Percentiles rank a stretch among this genome's conserved stretches.
phyloP scores from a whole-genome alignment of 2,888 invertebrate species.

The Arrhopalites spinosus region DNA sequence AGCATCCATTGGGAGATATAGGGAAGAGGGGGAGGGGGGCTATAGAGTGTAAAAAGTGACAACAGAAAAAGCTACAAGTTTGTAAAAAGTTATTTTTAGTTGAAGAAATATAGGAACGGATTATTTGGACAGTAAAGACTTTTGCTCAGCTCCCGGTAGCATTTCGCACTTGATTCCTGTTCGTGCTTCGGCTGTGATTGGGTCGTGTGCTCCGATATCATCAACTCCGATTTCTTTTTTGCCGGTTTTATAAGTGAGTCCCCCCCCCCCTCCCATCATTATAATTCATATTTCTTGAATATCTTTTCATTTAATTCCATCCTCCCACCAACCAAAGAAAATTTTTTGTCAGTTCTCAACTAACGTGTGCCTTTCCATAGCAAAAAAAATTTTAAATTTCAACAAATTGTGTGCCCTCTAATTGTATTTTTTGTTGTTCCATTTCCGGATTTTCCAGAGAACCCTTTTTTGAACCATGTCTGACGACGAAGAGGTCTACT shows the following conservation, averaged over 20 bases:
- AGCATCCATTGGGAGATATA: background rate
- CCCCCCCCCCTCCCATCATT: conserved; percentile 6
- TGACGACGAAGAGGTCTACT: conserved; percentile 91
- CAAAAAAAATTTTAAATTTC: background rate
- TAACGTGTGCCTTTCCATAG: background rate
- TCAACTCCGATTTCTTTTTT: conserved; percentile 39
- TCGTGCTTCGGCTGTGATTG: conserved; percentile 37
- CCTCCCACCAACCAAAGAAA: too few relatives aligned
- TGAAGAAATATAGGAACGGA: conserved; percentile 25
- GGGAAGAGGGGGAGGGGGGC: background rate
- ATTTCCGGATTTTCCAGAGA: conserved; percentile 25
- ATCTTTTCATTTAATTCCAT: too few relatives aligned
- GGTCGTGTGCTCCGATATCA: background rate
- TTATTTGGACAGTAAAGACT: background rate
- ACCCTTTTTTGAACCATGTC: conserved; percentile 78
- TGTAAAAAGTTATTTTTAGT: conserved; percentile 33
- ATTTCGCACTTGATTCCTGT: conserved; percentile 39
- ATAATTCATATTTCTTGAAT: too few relatives aligned
- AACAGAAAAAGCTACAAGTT: conserved; percentile 9
- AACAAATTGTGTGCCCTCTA: too few relatives aligned
- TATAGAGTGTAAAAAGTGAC: background rate
- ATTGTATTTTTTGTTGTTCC: conserved; percentile 10
- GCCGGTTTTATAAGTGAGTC: conserved; percentile 41
- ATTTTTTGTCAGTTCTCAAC: too few relatives aligned
- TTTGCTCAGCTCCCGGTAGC: conserved; percentile 2